Evolutionary conservation across 2,113 vertebrate genomes (phyloP).

Genomic region (Leptobrachium leishanense): DNA sequence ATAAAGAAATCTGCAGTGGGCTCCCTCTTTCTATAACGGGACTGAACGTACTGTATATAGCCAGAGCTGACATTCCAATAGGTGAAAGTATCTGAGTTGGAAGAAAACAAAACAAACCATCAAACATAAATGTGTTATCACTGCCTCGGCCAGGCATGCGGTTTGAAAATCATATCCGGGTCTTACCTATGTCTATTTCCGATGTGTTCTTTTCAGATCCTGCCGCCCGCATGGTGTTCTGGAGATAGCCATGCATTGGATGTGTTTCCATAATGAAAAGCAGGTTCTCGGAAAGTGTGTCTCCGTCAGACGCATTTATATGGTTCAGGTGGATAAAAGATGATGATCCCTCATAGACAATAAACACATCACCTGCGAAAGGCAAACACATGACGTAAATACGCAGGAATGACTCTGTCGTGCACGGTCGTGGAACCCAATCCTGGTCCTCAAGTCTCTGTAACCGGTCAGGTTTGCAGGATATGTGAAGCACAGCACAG

Average conservation of each 20-base stretch:
- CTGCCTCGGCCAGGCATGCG: too few relatives aligned
- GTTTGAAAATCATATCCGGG: neutral
- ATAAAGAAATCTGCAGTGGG: constrained; percentile 59
- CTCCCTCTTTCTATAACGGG: constrained; percentile 58
- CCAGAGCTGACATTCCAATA: constrained; percentile 64
- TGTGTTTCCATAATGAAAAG: constrained; percentile 67
- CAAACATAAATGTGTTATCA: too few relatives aligned
- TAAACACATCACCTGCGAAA: constrained; percentile 56
- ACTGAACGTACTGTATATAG: constrained; percentile 66
- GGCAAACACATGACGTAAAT: constrained; percentile 6
- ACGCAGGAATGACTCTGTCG: neutral
- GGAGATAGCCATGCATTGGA: constrained; percentile 64
- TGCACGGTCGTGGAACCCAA: too few relatives aligned
- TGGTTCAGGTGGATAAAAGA: constrained; percentile 56
- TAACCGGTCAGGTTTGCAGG: too few relatives aligned
- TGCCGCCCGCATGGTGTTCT: constrained; percentile 66
- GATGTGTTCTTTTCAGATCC: constrained; percentile 69
- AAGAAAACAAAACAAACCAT: too few relatives aligned
- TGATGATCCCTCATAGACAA: constrained; percentile 64
- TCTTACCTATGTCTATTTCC: constrained; percentile 63
- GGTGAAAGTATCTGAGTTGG: constrained; percentile 63
- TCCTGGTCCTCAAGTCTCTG: too few relatives aligned
- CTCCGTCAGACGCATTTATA: constrained; percentile 62
- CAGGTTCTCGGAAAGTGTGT: constrained; percentile 63
- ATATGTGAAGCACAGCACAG: too few relatives aligned